Percentiles rank a stretch among this genome's conserved stretches.
These are phyloP conservation scores for Trichogramma dendrolimi DNA, from an alignment of 2,888 invertebrate species.

Conservation along the genomic window DNA sequence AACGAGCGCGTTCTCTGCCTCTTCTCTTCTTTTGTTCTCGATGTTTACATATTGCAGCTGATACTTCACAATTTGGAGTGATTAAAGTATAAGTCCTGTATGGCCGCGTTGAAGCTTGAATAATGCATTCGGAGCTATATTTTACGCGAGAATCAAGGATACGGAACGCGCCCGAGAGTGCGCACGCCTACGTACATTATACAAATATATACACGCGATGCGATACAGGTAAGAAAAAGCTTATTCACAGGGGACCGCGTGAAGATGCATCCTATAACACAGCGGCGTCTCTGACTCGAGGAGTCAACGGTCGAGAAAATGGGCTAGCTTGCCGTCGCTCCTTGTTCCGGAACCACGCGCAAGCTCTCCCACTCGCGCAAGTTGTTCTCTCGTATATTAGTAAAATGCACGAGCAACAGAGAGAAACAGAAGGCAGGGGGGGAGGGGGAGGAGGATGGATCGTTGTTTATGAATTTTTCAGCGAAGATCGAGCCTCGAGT, in stretches of 20 bases:
- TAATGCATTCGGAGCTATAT: too few relatives aligned
- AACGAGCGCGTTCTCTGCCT: too few relatives aligned
- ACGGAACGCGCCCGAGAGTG: conserved; percentile 5
- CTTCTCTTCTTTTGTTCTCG: too few relatives aligned
- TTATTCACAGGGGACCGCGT: conserved; percentile 4
- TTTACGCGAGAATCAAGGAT: too few relatives aligned
- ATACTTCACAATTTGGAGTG: too few relatives aligned
- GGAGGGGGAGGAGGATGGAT: too few relatives aligned
- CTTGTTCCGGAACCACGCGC: conserved; percentile 43
- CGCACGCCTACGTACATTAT: conserved; percentile 2
- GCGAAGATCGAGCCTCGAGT: too few relatives aligned
- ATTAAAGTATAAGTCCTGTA: too few relatives aligned
- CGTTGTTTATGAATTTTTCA: too few relatives aligned
- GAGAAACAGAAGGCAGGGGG: background rate
- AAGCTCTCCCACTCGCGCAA: conserved; percentile 12
- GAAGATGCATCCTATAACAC: conserved; percentile 7
- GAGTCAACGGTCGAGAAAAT: conserved; percentile 60
- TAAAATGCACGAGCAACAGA: background rate
- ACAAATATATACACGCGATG: background rate
- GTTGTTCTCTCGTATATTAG: too few relatives aligned
- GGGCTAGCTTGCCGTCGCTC: conserved; percentile 45
- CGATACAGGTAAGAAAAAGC: background rate
- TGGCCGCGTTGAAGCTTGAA: too few relatives aligned
- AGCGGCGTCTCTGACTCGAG: conserved; percentile 32
- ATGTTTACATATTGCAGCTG: too few relatives aligned